Evolutionary conservation across 2,113 vertebrate genomes (phyloP).

Genomic region (Colossoma macropomum): DNA sequence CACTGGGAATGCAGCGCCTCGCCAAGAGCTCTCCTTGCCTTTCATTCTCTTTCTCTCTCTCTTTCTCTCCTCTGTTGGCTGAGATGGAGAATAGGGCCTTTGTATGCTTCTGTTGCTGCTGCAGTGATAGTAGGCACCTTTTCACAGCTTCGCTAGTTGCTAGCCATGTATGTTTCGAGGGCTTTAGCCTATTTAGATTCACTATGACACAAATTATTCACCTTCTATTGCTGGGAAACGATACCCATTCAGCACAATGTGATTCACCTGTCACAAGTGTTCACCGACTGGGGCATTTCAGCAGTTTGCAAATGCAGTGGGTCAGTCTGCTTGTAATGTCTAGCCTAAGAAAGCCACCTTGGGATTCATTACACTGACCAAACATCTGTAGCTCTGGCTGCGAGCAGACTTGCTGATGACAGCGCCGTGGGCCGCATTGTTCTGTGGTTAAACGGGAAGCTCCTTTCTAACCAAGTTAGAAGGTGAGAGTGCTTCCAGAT

Average conservation of each 20-base stretch:
- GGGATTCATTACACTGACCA: constrained; percentile 19
- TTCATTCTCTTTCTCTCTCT: constrained; percentile 38
- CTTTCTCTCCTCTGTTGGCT: constrained; percentile 37
- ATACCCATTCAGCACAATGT: not conserved
- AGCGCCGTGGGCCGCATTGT: not conserved
- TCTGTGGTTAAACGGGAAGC: constrained; percentile 18
- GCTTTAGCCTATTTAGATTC: constrained; percentile 9
- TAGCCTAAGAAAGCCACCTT: not conserved
- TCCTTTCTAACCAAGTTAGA: constrained; percentile 1
- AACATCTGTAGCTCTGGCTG: constrained; percentile 6
- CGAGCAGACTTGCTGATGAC: not conserved
- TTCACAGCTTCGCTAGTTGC: constrained; percentile 46
- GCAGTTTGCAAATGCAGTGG: not conserved
- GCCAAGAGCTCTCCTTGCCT: constrained; percentile 43
- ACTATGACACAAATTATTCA: not conserved
- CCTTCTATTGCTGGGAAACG: not conserved
- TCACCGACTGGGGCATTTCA: not conserved
- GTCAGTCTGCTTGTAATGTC: not conserved
- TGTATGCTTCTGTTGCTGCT: constrained; percentile 51
- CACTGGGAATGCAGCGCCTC: constrained; percentile 46
- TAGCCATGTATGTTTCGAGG: constrained; percentile 18
- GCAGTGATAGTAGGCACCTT: constrained; percentile 43
- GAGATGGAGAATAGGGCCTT: constrained; percentile 48
- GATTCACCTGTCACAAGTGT: not conserved
- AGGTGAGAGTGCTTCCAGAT: constrained; percentile 38